Base-by-base conservation (phyloP, 2,113 vertebrate species). In the Acrocephalus kingi region DNA sequence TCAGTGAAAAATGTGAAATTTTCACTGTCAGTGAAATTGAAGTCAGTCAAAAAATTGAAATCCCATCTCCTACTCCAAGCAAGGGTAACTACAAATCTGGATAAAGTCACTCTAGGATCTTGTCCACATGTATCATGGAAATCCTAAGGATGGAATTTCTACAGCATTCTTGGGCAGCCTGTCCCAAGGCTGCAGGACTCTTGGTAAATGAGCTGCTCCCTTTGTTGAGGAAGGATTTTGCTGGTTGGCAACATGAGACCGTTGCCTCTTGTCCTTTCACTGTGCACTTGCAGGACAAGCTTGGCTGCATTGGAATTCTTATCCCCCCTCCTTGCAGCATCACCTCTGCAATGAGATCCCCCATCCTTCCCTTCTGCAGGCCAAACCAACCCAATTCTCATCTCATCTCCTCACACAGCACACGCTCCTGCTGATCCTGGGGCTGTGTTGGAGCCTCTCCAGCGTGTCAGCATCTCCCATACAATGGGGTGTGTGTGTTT, bases 341-440 rank as follows among this genome's bases (percentile, higher is more conserved):
- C 58, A 25, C 15, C 15, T 31, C 45, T 58, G 35, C 58, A 68
- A 0, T 30, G 46, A 66, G n/a, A 28, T 35, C 12, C 31, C 55
- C 15, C 51, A 49, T 30, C 62, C 43, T 63, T 49, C 67, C 72
- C 52, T 79, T 35, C 37, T 72, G 19, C 33, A 68, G 52, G 49
- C 25, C 56, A 69, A 61, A 56, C 1, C 2, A 62, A 52, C 7
- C 22, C 4, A 11, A 73, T 24, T 30, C 59, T 1, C 30, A n/a
- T 30, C 59, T 1, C 30, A n/a, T 37, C 25, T 88, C 67, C 37
- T 66, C 46, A 21, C 20, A 9, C 3, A 43, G 48, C 35, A 48
- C 1, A 4, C 1, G 7, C n/a, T 91, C 33, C 4, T 1, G 7
- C 55, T 62, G 11, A 3, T 13, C 19, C 19, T 12, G 59, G 63